phyloP scores from a whole-genome alignment of 2,797 vertebrate species.

The Ptychadena robeensis region DNA sequence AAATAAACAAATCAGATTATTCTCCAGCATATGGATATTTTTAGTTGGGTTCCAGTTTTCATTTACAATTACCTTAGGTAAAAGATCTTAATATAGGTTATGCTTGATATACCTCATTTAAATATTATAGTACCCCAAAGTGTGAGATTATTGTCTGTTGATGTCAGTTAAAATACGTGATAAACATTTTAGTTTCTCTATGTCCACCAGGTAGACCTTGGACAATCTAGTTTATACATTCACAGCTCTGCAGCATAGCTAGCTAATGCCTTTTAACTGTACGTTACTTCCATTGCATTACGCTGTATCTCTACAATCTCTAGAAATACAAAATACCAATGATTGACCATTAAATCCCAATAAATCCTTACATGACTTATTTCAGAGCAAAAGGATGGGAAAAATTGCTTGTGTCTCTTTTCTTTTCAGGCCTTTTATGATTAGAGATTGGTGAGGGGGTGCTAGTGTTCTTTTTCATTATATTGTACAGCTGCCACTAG shows the following conservation, averaged over 20 bases:
- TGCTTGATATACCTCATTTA: not conserved
- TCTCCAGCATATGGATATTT: not conserved
- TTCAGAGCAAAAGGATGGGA: slow-evolving; percentile 37
- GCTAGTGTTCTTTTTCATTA: slow-evolving; percentile 22
- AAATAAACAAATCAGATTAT: not conserved
- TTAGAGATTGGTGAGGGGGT: slow-evolving; percentile 29
- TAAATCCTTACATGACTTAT: slow-evolving; percentile 42
- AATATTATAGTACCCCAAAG: not conserved
- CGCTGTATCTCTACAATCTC: slow-evolving; percentile 48
- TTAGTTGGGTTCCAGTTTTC: not conserved
- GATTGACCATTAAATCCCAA: slow-evolving; percentile 56
- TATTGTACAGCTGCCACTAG: not conserved
- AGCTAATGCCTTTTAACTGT: slow-evolving; percentile 4
- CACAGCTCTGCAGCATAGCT: not conserved
- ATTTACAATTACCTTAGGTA: not conserved
- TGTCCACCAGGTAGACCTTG: slow-evolving; percentile 1
- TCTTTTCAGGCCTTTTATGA: slow-evolving; percentile 48
- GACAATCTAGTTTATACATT: not conserved
- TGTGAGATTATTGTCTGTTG: not conserved
- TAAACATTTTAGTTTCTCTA: not conserved
- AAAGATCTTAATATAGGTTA: not conserved
- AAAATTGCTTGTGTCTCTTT: slow-evolving; percentile 18
- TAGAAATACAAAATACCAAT: slow-evolving; percentile 29
- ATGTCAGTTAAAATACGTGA: not conserved
- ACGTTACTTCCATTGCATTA: slow-evolving; percentile 25